Evolutionary conservation across 2,113 vertebrate genomes (phyloP).

Genomic region (Sander vitreus): DNA sequence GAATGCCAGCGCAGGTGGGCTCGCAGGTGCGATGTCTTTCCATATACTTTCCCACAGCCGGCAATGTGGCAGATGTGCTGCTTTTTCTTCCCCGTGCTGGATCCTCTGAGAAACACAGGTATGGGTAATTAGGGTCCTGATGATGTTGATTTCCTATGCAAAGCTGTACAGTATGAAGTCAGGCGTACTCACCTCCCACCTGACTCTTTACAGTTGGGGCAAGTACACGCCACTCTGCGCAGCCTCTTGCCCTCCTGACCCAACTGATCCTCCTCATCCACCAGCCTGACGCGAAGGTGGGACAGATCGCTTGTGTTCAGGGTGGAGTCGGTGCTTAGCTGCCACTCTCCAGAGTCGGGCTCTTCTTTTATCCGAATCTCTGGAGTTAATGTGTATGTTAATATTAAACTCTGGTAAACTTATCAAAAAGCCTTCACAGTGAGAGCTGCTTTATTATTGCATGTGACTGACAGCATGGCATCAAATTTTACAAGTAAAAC

Average conservation of each 20-base stretch:
- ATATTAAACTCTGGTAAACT: slow-evolving; percentile 25
- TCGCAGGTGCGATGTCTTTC: slow-evolving; percentile 98
- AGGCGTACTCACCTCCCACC: slow-evolving; percentile 90
- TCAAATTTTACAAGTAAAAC: slow-evolving; percentile 21
- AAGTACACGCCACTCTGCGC: slow-evolving; percentile 96
- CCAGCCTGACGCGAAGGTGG: slow-evolving; percentile 93
- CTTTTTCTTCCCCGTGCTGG: slow-evolving; percentile 97
- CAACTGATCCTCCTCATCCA: slow-evolving; percentile 96
- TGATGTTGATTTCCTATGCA: neutral
- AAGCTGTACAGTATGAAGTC: neutral
- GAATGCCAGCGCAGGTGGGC: slow-evolving; percentile 99
- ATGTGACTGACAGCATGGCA: slow-evolving; percentile 35
- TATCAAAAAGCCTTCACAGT: slow-evolving; percentile 32
- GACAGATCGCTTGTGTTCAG: slow-evolving; percentile 97
- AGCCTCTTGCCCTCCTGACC: slow-evolving; percentile 96
- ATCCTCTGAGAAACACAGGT: slow-evolving; percentile 87
- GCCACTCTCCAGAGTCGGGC: slow-evolving; percentile 97
- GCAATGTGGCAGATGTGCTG: slow-evolving; percentile 99
- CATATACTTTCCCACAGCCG: slow-evolving; percentile 98
- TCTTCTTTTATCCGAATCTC: slow-evolving; percentile 99
- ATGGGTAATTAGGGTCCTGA: neutral
- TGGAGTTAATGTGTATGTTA: slow-evolving; percentile 67
- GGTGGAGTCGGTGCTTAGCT: slow-evolving; percentile 95
- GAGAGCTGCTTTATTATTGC: slow-evolving; percentile 24
- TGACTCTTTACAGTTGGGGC: slow-evolving; percentile 99